Base-by-base conservation (phyloP, 2,797 vertebrate species). In the Erethizon dorsatum region DNA sequence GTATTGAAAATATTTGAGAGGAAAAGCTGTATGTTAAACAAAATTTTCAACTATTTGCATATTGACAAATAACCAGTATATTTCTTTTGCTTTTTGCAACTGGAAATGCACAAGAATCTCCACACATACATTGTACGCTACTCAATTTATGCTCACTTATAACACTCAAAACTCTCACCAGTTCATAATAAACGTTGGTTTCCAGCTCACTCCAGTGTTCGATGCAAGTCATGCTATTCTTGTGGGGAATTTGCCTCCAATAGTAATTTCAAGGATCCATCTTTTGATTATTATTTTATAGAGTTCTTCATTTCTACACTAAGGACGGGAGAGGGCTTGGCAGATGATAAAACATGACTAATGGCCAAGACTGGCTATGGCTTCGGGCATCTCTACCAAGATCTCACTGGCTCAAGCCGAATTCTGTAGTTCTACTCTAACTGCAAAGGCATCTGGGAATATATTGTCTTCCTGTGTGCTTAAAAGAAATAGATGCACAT, bases 51-150 rank as follows among this genome's bases (percentile, higher is more conserved):
- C 24, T 10, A 63, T 88, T 88, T 71, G 26, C 41, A 86, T 65
- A 90, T 18, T 82, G 54, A 79, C 31, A 59, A 28, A 15, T 69
- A 61, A 28, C 54, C 17, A 37, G 31, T 71, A 69, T 20, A 41
- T 3, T 59, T 91, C 33, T 31, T 91, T 88, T 83, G 69, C 22
- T 50, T 94, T 61, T 77, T 88, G 57, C 13, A 17, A 37, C 79
- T 85, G 52, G 41, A 80, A 84, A 92, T 41, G 31, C 37, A 52
- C 18, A 88, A 93, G 75, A 65, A 54, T 33, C n/a, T 83, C 86
- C 28, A 61, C 56, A 52, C 47, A 52, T 67, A 37, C 41, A 24
- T 28, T 59, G 47, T 84, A 54, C 45, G 18, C 20, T 85, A 73
- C 28, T 41, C 78, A 26, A 41, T 26, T 82, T 77, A 75, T 37